Base-by-base conservation (phyloP, 2,888 invertebrate species). In the Agrochola litura region DNA sequence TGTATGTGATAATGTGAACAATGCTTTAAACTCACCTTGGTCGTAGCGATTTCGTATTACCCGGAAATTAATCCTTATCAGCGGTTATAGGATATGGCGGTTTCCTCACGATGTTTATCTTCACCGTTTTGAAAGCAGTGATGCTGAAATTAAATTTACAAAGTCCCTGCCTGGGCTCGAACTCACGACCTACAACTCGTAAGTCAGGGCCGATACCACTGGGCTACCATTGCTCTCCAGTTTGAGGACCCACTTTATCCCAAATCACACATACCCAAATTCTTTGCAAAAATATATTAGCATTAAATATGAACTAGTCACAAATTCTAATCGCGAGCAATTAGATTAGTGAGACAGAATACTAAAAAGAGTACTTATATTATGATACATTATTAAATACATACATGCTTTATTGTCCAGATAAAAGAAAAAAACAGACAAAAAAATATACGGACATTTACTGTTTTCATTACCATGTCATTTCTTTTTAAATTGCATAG, bases 51-150 rank as follows among this genome's bases (percentile, higher is more conserved):
- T 73, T 56, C 49, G n/a, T 25, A 43, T 37, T 64, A 30, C 30
- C 73, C 64, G 73, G 77, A 78, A 43, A 73, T 78, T 78, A 80
- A 80, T n/a, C n/a, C n/a, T 16, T 3, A 49, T 49, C 49, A 46
- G 46, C 5, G 0, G 19, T 52, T 52, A 9, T 52, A 3, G 52
- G 3, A 22, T 9, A 52, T 22, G 52, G 2, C 52, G 19, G 19
- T 52, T 52, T 22, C 0, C 22, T 22, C 22, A 52, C 52, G 8
- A 22, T 52, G 52, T 52, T 22, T 22, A 22, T 9, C 22, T 52
- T 52, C 52, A 22, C 22, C 19, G 52, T 52, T 22, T 22, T 22
- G 52, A 52, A 8, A 52, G 52, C 52, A 52, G 19, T 52, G 49
- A 5, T 49, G 19, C 2, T 52, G 52, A 52, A 52, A 52, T 52